A percentile compares a stretch with the other conserved stretches of the same genome.
Evolutionary conservation across 2,113 vertebrate genomes (phyloP).

Genomic region (Gasterosteus aculeatus): DNA sequence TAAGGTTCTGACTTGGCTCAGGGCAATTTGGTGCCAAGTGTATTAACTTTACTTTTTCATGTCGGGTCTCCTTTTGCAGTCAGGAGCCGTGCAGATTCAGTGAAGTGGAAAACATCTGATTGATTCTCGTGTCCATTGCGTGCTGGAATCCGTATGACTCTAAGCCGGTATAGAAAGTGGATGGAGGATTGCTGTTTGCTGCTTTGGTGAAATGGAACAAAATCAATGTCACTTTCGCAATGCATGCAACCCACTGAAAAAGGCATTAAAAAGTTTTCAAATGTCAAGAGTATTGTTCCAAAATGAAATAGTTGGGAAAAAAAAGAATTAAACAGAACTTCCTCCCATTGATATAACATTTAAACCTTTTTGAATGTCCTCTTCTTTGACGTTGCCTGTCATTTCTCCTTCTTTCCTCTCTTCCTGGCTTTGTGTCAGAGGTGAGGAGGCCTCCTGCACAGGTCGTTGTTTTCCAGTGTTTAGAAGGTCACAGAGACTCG

Average conservation of each 20-base stretch:
- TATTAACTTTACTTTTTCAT: background rate
- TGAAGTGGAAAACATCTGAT: background rate
- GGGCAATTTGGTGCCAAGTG: background rate
- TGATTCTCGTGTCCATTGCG: background rate
- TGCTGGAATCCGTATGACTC: background rate
- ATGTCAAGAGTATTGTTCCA: background rate
- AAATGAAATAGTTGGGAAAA: background rate
- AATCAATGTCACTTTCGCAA: background rate
- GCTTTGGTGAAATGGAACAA: background rate
- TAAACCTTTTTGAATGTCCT: background rate
- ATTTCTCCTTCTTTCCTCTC: background rate
- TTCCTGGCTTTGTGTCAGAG: slow-evolving; percentile 39
- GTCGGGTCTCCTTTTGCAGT: background rate
- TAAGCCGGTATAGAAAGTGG: background rate
- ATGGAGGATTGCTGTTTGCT: background rate
- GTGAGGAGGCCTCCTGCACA: slow-evolving; percentile 48
- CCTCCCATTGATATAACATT: background rate
- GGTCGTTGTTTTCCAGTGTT: slow-evolving; percentile 78
- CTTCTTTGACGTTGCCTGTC: background rate
- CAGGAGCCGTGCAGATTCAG: background rate
- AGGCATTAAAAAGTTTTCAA: background rate
- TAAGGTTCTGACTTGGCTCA: no score
- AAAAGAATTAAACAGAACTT: background rate
- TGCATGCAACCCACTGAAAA: background rate
- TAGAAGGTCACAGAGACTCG: slow-evolving; percentile 61